Evolutionary conservation across 2,888 invertebrate genomes (phyloP), one percentile per base, ranked within the genome.

Genomic region (Crematogaster levior): DNA sequence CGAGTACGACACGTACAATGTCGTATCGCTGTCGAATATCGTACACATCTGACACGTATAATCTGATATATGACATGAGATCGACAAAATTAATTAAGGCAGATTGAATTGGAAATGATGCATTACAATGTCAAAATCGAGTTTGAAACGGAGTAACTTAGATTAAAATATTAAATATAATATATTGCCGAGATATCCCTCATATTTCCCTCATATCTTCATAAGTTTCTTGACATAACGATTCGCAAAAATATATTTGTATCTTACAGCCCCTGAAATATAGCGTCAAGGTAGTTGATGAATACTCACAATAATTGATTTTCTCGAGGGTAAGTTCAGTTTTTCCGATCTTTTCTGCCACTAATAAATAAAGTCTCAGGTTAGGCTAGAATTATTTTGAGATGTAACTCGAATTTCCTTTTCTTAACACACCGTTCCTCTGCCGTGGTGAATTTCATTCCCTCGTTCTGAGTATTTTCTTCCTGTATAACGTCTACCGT

Each of bases 341-440:
- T 10, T 66, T 37, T 21, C 15, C 30, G 18, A 66, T 30, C 6
- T 4, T 43, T 30, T 34, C 15, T 15, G 15, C 7, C 4, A 30
- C 30, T 77, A 68, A 68, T 77, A 77, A 77, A 77, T 43, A 21
- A 56, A 56, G 21, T 68, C 6, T 24, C 12, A n/a, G 18, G 24
- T 65, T 65, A 75, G 24, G 7, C 27, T 21, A n/a, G 4, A 51
- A 77, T 56, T 77, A 68, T 56, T 77, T 77, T 30, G 56, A 77
- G 30, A 79, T 70, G 34, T 79, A 56, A 72, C 56, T 70, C 77
- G 68, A 40, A 37, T 21, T 40, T 27, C 56, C 30, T 34, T 27
- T n/a, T n/a, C n/a, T n/a, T n/a, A n/a, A n/a, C n/a, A n/a, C n/a
- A n/a, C n/a, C 56, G 18, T 21, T 43, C 53, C 40, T n/a, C 24